phyloP scores from a whole-genome alignment of 2,888 invertebrate genomes.

The Campopleginae sp. region DNA sequence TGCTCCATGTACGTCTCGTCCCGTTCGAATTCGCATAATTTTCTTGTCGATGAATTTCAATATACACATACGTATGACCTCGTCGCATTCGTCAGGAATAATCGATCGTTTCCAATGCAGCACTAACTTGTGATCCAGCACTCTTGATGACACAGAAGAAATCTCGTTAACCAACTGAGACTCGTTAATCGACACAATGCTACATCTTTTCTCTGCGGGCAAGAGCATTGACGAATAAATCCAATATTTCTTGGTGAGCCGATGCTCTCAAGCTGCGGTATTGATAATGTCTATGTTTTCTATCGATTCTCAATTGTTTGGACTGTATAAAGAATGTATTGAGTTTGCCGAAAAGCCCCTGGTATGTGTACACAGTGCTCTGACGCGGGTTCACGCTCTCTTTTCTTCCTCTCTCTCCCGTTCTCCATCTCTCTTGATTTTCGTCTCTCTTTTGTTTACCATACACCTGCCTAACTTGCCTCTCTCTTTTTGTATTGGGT shows the following conservation, averaged over 20 bases:
- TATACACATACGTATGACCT: conserved; percentile 23
- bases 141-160: not conserved
- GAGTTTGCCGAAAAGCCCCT: conserved; percentile 18
- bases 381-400: not conserved
- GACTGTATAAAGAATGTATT: conserved; percentile 57
- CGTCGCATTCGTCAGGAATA: not conserved
- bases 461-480: not conserved
- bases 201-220: not conserved
- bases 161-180: not conserved
- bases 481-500: conserved; percentile 35
- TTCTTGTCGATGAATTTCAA: conserved; percentile 48
- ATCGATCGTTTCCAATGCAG: not conserved
- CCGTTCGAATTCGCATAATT: conserved; percentile 55
- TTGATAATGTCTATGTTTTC: conserved; percentile 33
- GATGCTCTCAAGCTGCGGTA: conserved; percentile 8
- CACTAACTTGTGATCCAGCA: not conserved
- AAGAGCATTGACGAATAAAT: not conserved
- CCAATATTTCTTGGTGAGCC: conserved; percentile 9
- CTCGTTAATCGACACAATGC: not conserved
- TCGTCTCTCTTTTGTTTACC: conserved; percentile 6
- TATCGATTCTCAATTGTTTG: conserved; percentile 47
- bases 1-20: conserved; percentile 39
- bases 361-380: conserved; percentile 29
- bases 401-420: conserved; percentile 27
- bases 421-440: conserved; percentile 16